Conservation (phyloP, 2,113 vertebrate species). For the Coregonus clupeaformis region DNA sequence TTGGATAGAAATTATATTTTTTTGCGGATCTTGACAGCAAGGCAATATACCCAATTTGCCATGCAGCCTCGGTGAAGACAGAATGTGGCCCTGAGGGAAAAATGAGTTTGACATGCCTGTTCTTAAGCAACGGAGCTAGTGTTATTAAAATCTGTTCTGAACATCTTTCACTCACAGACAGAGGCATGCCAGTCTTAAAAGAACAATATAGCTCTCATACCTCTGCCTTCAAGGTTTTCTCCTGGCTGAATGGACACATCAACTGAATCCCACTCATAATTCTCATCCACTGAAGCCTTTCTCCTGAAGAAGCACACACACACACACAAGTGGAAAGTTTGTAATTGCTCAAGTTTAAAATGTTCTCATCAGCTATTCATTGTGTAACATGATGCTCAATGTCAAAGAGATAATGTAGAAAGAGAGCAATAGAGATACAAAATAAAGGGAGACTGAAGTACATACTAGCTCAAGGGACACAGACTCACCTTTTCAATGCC, state of each 20-base stretch:
- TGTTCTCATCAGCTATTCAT: background rate
- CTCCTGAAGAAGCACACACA: conserved; percentile 57
- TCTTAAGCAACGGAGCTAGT: background rate
- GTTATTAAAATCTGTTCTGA: too few relatives aligned
- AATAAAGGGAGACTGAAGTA: background rate
- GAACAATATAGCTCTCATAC: conserved; percentile 15
- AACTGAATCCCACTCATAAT: conserved; percentile 75
- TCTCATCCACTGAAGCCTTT: conserved; percentile 74
- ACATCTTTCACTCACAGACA: conserved; percentile 2
- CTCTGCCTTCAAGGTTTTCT: conserved; percentile 46
- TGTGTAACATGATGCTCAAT: background rate
- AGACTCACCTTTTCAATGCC: conserved; percentile 57
- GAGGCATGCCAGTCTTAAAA: background rate
- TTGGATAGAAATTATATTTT: too few relatives aligned
- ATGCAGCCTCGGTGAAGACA: too few relatives aligned
- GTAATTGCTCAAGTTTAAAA: background rate
- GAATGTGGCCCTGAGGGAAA: too few relatives aligned
- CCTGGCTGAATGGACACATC: conserved; percentile 54
- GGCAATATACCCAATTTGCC: too few relatives aligned
- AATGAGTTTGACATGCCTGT: too few relatives aligned
- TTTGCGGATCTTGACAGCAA: too few relatives aligned
- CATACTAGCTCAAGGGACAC: conserved; percentile 36
- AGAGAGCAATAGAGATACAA: background rate
- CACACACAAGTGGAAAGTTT: background rate
- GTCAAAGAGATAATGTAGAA: background rate